phyloP scores from a whole-genome alignment of 2,113 vertebrate species.

The Ardeotis arabs region DNA sequence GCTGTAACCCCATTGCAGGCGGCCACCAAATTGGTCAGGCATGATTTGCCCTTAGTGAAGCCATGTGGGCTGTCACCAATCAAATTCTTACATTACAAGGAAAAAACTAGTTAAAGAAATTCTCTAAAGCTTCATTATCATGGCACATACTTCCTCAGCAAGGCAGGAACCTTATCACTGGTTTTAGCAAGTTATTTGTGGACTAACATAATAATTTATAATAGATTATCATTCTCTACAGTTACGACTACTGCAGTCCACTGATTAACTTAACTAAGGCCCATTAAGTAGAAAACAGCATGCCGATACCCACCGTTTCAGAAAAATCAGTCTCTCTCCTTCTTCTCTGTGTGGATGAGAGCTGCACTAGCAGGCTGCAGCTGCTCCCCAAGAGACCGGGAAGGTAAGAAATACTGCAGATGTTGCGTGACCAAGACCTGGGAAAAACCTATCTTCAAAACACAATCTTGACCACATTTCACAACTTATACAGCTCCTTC shows the following conservation, averaged over 20 bases:
- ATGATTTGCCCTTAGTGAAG: too few species aligned
- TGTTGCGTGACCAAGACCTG: neutral
- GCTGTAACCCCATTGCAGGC: too few species aligned
- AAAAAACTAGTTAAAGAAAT: neutral
- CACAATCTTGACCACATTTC: neutral
- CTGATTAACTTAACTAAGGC: neutral
- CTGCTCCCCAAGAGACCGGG: neutral
- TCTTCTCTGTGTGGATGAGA: neutral
- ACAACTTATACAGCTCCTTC: neutral
- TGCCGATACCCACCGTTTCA: neutral
- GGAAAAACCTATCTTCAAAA: neutral
- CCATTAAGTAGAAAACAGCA: neutral
- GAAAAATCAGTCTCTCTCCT: neutral
- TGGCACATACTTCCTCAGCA: neutral
- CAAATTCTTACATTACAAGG: neutral
- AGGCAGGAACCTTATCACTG: neutral
- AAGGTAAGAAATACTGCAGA: neutral
- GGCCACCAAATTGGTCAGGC: too few species aligned
- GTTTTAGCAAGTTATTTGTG: neutral
- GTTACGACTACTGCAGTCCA: neutral
- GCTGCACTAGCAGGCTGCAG: neutral
- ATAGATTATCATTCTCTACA: neutral
- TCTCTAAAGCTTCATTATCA: neutral
- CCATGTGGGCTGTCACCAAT: too few species aligned
- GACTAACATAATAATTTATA: neutral